These are phyloP conservation scores for human DNA, from an alignment of 2,113 vertebrate genomes.

Conservation along the genomic window DNA sequence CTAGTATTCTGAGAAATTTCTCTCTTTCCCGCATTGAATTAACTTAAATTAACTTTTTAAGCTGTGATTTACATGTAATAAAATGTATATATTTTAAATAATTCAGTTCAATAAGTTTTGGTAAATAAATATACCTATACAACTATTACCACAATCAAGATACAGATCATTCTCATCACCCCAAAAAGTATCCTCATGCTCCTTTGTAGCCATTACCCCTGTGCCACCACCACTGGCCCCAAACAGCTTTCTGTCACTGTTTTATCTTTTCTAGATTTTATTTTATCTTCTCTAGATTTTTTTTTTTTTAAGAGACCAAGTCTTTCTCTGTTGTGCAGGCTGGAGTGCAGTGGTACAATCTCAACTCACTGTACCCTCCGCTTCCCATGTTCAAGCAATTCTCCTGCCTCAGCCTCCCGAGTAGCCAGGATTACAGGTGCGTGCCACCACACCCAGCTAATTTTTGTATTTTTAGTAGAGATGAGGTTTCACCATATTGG, in stretches of 20 bases:
- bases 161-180: neutral
- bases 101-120: neutral
- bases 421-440: no score
- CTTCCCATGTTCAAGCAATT: no score
- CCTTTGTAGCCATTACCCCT: neutral
- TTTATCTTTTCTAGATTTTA: neutral
- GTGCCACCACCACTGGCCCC: neutral
- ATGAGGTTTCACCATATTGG: no score
- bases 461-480: no score
- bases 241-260: neutral
- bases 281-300: neutral
- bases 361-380: no score
- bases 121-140: neutral
- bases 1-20: neutral
- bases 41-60: conserved; percentile 15
- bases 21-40: neutral
- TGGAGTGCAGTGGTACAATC: no score
- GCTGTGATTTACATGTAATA: neutral
- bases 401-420: no score
- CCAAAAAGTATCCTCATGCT: neutral
- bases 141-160: neutral
- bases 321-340: no score
- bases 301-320: neutral
- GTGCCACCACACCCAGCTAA: no score
- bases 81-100: neutral